Percentiles rank a stretch among this genome's conserved stretches.
These are phyloP conservation scores for Pseudopodoces humilis DNA, from an alignment of 2,113 vertebrate genomes.

Conservation along the genomic window DNA sequence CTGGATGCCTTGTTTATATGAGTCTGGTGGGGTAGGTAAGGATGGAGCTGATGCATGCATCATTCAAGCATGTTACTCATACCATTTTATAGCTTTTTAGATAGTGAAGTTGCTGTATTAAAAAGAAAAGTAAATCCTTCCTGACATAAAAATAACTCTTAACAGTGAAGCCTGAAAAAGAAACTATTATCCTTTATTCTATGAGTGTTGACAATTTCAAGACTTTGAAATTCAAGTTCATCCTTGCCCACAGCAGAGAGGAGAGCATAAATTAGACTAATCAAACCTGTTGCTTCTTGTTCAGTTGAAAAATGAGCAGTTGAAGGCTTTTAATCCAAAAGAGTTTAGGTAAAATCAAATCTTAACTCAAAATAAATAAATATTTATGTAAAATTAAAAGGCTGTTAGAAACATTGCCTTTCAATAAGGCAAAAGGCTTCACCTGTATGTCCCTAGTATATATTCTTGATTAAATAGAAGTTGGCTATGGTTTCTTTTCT, in stretches of 20 bases:
- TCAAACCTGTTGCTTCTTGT: neutral
- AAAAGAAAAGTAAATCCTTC: neutral
- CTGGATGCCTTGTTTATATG: neutral
- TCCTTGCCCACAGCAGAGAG: neutral
- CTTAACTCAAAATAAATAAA: neutral
- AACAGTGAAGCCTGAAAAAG: neutral
- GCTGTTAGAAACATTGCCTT: neutral
- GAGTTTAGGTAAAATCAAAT: neutral
- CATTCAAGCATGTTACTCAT: neutral
- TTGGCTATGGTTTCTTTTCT: neutral
- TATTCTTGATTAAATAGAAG: neutral
- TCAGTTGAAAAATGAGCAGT: neutral
- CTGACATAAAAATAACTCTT: neutral
- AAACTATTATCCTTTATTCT: neutral
- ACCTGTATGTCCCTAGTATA: neutral
- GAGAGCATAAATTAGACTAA: neutral
- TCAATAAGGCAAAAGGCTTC: neutral
- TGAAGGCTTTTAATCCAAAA: neutral
- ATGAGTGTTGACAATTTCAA: neutral
- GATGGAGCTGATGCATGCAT: neutral
- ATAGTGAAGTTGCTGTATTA: neutral
- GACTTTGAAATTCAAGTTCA: neutral
- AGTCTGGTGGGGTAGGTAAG: neutral
- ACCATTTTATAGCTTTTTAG: neutral
- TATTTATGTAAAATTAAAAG: neutral